phyloP scores from a whole-genome alignment of 2,888 invertebrate species.

The Gari tellinella region DNA sequence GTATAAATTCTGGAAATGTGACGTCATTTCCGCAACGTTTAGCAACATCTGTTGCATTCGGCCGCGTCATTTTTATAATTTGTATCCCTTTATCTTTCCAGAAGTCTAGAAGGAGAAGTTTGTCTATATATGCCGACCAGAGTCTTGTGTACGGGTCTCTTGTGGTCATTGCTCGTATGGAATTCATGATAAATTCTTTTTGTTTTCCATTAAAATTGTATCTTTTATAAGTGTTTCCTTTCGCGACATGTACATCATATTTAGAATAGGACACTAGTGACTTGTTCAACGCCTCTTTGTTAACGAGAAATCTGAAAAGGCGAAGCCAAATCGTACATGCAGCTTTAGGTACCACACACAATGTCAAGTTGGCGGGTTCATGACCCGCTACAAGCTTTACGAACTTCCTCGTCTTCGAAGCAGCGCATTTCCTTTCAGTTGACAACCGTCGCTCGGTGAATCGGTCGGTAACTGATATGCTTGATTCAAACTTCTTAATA shows the following conservation, averaged over 20 bases:
- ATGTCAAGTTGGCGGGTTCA: constrained; percentile 56
- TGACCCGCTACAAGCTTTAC: too few relatives aligned
- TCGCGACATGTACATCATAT: constrained; percentile 28
- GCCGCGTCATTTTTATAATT: constrained; percentile 35
- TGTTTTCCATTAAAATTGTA: constrained; percentile 8
- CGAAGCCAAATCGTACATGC: constrained; percentile 72
- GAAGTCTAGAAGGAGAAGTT: constrained; percentile 69
- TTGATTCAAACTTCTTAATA: too few relatives aligned
- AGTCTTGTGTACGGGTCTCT: constrained; percentile 69
- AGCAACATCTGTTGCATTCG: constrained; percentile 14
- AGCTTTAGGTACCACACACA: constrained; percentile 69
- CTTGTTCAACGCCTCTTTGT: constrained; percentile 32
- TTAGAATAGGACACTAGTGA: constrained; percentile 53
- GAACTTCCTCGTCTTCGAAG: too few relatives aligned
- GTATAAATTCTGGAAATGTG: constrained; percentile 68
- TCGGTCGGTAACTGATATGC: too few relatives aligned
- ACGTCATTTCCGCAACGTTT: constrained; percentile 65
- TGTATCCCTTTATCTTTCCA: constrained; percentile 59
- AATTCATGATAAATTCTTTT: constrained; percentile 22
- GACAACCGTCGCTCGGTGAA: too few relatives aligned
- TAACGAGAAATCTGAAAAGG: constrained; percentile 61
- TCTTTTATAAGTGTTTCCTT: neutral
- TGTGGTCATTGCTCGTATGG: constrained; percentile 59
- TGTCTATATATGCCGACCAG: constrained; percentile 72
- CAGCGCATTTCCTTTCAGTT: too few relatives aligned